Conservation (phyloP, 2,797 vertebrate genomes). For the Phataginus tricuspis region DNA sequence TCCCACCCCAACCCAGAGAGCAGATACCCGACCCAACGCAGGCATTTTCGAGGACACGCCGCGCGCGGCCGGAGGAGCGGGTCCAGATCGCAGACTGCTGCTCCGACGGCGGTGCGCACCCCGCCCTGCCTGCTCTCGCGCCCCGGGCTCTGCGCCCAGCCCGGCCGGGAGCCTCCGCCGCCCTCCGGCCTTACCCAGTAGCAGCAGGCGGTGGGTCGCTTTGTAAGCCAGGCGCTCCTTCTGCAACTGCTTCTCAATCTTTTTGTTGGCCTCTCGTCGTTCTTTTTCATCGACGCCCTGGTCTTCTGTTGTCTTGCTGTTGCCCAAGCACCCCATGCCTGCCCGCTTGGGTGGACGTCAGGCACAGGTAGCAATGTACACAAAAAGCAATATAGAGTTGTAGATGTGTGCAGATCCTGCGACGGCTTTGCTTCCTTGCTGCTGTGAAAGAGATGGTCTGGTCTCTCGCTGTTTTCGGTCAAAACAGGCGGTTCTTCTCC, state of each 20-base stretch:
- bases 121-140: neutral
- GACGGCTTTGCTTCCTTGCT: conserved; percentile 57
- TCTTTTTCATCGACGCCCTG: conserved; percentile 98
- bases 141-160: neutral
- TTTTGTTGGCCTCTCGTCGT: conserved; percentile 98
- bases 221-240: conserved; percentile 97
- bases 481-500: conserved; percentile 64
- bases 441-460: conserved; percentile 82
- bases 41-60: neutral
- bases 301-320: conserved; percentile 98
- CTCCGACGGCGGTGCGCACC: neutral
- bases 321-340: conserved; percentile 99
- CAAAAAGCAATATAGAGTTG: neutral
- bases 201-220: conserved; percentile 96
- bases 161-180: conserved; percentile 13
- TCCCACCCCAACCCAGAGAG: conserved; percentile 44
- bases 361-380: conserved; percentile 58
- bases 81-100: neutral
- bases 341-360: conserved; percentile 74
- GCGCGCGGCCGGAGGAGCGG: neutral
- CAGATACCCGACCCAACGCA: neutral
- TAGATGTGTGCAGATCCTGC: conserved; percentile 52
- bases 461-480: conserved; percentile 79
- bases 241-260: conserved; percentile 98
- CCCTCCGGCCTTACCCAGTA: conserved; percentile 92